Percentiles rank a stretch among this genome's conserved stretches.
phyloP scores from a whole-genome alignment of 1,140 invertebrate species.

The Nomia melanderi region DNA sequence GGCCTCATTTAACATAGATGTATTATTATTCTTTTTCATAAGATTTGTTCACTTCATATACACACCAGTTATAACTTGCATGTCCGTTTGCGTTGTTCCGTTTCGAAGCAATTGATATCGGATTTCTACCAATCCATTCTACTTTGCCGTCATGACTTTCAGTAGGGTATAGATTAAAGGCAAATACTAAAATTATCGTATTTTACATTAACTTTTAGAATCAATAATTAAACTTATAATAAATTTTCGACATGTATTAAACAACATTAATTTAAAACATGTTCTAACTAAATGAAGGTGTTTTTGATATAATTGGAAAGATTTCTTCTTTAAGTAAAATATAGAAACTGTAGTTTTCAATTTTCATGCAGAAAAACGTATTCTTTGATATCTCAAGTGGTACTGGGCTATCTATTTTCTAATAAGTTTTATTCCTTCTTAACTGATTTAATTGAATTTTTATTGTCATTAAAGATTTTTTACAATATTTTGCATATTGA shows the following conservation, averaged over 20 bases:
- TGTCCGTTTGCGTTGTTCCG: not conserved
- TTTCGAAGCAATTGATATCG: conserved; percentile 1
- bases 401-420: too few relatives aligned
- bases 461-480: not conserved
- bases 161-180: not conserved
- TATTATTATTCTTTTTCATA: conserved; percentile 4
- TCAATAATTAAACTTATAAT: not conserved
- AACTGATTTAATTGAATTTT: not conserved
- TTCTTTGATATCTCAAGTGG: too few relatives aligned
- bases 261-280: too few relatives aligned
- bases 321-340: too few relatives aligned
- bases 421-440: not conserved
- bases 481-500: not conserved
- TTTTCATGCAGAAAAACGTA: too few relatives aligned
- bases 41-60: conserved; percentile 6
- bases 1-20: not conserved
- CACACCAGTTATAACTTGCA: not conserved
- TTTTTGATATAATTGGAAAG: too few relatives aligned
- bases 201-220: conserved; percentile 18
- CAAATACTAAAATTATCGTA: conserved; percentile 23
- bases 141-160: not conserved
- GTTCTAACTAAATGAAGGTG: too few relatives aligned
- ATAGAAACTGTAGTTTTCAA: too few relatives aligned
- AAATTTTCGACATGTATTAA: too few relatives aligned
- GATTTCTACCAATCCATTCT: conserved; percentile 27